phyloP scores from a whole-genome alignment of 2,888 invertebrate species.

The Nycteola revayana region DNA sequence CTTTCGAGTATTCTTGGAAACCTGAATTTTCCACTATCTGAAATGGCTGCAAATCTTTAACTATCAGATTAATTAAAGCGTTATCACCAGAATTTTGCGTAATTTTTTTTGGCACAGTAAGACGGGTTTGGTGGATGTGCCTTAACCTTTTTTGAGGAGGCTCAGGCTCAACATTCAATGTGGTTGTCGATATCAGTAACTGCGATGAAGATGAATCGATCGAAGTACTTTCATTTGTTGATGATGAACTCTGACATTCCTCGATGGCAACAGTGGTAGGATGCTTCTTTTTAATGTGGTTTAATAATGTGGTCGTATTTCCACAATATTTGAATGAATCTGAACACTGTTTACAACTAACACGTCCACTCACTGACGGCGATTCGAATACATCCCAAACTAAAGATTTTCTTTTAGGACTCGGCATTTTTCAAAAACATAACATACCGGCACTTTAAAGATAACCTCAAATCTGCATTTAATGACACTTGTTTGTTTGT shows the following conservation, averaged over 20 bases:
- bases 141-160: constrained; percentile 14
- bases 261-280: constrained; percentile 10
- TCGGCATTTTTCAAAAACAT: not conserved
- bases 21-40: constrained; percentile 16
- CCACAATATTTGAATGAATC: constrained; percentile 18
- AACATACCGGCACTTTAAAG: too few species aligned
- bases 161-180: constrained; percentile 6
- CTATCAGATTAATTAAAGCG: constrained; percentile 17
- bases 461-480: too few species aligned
- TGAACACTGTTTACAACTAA: constrained; percentile 18
- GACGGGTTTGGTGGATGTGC: constrained; percentile 9
- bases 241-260: constrained; percentile 1
- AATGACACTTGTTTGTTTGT: too few species aligned
- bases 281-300: constrained; percentile 21
- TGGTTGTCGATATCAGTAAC: constrained; percentile 8
- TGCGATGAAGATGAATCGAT: constrained; percentile 4
- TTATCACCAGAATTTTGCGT: constrained; percentile 17
- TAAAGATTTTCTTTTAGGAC: too few species aligned
- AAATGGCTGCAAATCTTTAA: constrained; percentile 16
- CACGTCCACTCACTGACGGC: not conserved
- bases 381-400: too few species aligned
- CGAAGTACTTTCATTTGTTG: not conserved
- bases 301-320: constrained; percentile 21
- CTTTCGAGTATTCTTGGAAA: constrained; percentile 11
- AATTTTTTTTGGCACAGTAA: constrained; percentile 15